Percentiles rank a stretch among this genome's conserved stretches.
These are phyloP conservation scores for Cryptocheilus praepositus DNA, from an alignment of 2,888 invertebrate species.

Conservation along the genomic window DNA sequence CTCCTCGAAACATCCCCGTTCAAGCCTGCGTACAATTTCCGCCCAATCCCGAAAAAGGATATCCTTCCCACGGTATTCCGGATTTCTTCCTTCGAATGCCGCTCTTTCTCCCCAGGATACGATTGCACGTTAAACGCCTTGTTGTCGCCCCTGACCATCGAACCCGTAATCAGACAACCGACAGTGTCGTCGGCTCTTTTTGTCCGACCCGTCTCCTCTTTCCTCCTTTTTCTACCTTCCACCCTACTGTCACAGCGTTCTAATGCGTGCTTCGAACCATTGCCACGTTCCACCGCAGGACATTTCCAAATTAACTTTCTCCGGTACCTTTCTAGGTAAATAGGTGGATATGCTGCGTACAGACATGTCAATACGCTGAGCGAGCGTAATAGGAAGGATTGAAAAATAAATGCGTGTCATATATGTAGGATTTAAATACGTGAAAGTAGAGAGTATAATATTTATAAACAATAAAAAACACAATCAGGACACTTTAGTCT, in stretches of 20 bases:
- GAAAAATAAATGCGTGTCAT: too few species aligned
- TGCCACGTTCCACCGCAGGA: background rate
- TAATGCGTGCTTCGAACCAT: background rate
- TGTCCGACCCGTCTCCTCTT: background rate
- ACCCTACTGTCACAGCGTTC: background rate
- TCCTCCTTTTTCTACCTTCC: conserved; percentile 6
- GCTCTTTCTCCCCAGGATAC: conserved; percentile 2
- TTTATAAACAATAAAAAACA: too few species aligned
- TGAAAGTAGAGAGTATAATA: too few species aligned
- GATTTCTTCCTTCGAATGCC: background rate
- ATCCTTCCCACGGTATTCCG: background rate
- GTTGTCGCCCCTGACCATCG: conserved; percentile 1
- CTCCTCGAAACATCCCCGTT: background rate
- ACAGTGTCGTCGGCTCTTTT: too few species aligned
- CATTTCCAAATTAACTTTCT: too few species aligned
- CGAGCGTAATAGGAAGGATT: too few species aligned
- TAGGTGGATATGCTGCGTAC: background rate
- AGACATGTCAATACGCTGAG: too few species aligned
- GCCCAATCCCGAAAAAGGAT: conserved; percentile 21
- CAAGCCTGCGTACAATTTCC: conserved; percentile 19
- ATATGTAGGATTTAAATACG: too few species aligned
- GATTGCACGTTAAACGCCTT: conserved; percentile 17
- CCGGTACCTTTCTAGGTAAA: background rate
- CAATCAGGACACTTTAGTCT: too few species aligned
- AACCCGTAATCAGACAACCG: background rate